phyloP scores from a whole-genome alignment of 1,140 invertebrate species.

The Drosophila mojavensis region DNA sequence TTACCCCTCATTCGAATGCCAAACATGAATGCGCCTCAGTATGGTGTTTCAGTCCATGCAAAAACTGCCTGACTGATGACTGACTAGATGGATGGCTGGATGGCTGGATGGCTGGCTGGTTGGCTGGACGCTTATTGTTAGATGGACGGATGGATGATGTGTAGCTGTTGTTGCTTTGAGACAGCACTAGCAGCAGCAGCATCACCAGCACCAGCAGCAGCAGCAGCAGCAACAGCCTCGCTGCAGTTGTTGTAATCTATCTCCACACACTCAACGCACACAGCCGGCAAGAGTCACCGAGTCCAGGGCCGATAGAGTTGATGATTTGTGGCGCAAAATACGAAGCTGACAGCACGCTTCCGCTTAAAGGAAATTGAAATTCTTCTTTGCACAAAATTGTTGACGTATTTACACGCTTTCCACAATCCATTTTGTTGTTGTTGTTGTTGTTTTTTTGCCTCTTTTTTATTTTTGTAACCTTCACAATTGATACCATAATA shows the following conservation, averaged over 20 bases:
- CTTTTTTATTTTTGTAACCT: neutral
- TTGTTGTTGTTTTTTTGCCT: too few species aligned
- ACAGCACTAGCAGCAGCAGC: slow-evolving; percentile 11
- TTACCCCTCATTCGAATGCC: slow-evolving; percentile 33
- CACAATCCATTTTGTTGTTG: slow-evolving; percentile 4
- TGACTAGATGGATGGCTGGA: slow-evolving; percentile 70
- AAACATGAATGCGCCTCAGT: slow-evolving; percentile 46
- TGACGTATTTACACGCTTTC: slow-evolving; percentile 73
- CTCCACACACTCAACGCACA: slow-evolving; percentile 16
- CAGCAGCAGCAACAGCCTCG: slow-evolving; percentile 16
- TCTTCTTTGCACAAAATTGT: slow-evolving; percentile 80
- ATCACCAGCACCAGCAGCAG: slow-evolving; percentile 12
- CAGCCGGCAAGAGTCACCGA: slow-evolving; percentile 21
- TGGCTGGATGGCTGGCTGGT: slow-evolving; percentile 33
- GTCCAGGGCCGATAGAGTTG: slow-evolving; percentile 68
- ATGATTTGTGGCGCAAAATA: slow-evolving; percentile 79
- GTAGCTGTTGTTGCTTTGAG: slow-evolving; percentile 56
- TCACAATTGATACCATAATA: neutral
- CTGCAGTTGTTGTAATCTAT: slow-evolving; percentile 76
- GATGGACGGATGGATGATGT: slow-evolving; percentile 79
- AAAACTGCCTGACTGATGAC: slow-evolving; percentile 75
- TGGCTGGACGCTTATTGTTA: slow-evolving; percentile 79
- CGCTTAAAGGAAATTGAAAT: slow-evolving; percentile 81
- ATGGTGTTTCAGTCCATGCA: slow-evolving; percentile 45
- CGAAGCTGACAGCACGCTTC: slow-evolving; percentile 77